Evolutionary conservation across 2,888 invertebrate genomes (phyloP).

Genomic region (Megastigmus dorsalis): DNA sequence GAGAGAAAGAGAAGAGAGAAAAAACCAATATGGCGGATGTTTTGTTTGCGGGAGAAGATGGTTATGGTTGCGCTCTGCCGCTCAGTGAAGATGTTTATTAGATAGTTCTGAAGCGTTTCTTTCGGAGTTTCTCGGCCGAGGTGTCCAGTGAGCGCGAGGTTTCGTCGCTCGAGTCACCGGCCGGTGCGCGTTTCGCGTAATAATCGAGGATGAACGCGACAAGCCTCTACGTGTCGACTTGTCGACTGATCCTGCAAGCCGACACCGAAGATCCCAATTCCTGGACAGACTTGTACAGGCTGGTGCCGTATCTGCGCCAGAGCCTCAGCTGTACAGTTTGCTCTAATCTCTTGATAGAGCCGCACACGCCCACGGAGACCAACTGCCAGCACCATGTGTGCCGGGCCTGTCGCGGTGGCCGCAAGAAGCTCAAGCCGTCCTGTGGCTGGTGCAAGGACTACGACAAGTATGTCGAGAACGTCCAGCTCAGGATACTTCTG

Average conservation of each 20-base stretch:
- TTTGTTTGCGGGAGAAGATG: conserved; percentile 51
- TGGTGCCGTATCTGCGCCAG: conserved; percentile 89
- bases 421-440: conserved; percentile 88
- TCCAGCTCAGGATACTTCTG: conserved; percentile 85
- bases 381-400: conserved; percentile 94
- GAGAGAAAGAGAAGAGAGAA: not conserved
- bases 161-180: too few relatives aligned
- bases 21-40: conserved; percentile 51
- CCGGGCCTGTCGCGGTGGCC: conserved; percentile 87
- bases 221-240: conserved; percentile 87
- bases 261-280: conserved; percentile 83
- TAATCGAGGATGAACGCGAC: conserved; percentile 84
- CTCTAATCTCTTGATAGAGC: conserved; percentile 87
- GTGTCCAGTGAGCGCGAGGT: too few relatives aligned
- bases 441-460: conserved; percentile 92
- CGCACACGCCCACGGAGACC: conserved; percentile 85
- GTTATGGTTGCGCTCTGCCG: conserved; percentile 21
- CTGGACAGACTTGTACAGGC: conserved; percentile 87
- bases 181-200: not conserved
- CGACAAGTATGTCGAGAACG: conserved; percentile 87
- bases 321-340: conserved; percentile 93
- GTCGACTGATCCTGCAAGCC: conserved; percentile 86
- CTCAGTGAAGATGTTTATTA: conserved; percentile 31
- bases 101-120: conserved; percentile 15
- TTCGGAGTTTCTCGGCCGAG: not conserved